phyloP scores from a whole-genome alignment of 2,113 vertebrate genomes.

The Elaphurus davidianus region DNA sequence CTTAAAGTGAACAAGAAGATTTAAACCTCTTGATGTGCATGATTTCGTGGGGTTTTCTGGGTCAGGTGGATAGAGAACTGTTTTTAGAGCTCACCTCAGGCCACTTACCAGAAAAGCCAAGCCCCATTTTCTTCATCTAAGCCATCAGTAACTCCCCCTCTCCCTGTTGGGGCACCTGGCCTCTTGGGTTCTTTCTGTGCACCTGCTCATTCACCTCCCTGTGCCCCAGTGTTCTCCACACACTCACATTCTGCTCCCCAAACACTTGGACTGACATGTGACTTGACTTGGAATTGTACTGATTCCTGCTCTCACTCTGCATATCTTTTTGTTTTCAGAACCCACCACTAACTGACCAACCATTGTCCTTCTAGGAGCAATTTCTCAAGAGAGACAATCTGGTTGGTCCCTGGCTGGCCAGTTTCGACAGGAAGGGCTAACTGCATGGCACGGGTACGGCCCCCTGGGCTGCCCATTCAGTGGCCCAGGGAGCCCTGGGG shows the following conservation, averaged over 20 bases:
- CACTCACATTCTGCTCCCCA: background rate
- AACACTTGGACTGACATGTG: background rate
- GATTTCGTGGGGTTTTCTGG: background rate
- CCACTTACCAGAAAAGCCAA: background rate
- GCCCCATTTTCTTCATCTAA: background rate
- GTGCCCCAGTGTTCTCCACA: too few relatives aligned
- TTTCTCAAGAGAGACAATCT: background rate
- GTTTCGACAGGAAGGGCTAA: background rate
- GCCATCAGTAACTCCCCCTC: background rate
- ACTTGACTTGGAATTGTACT: background rate
- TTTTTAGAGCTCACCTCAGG: background rate
- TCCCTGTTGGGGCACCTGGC: background rate
- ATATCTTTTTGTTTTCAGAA: background rate
- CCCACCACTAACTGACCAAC: background rate
- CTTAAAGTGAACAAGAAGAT: background rate
- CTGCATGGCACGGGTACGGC: fast-evolving
- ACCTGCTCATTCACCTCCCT: background rate
- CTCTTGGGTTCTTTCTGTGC: background rate
- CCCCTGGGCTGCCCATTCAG: background rate
- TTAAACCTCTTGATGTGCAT: background rate
- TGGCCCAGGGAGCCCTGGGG: background rate
- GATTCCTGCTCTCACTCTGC: background rate
- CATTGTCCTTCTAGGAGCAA: background rate
- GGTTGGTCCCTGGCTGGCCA: background rate
- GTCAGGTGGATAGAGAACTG: background rate